Evolutionary conservation across 2,113 vertebrate genomes (phyloP), one percentile per base, ranked within the genome.

Genomic region (Verasper variegatus): DNA sequence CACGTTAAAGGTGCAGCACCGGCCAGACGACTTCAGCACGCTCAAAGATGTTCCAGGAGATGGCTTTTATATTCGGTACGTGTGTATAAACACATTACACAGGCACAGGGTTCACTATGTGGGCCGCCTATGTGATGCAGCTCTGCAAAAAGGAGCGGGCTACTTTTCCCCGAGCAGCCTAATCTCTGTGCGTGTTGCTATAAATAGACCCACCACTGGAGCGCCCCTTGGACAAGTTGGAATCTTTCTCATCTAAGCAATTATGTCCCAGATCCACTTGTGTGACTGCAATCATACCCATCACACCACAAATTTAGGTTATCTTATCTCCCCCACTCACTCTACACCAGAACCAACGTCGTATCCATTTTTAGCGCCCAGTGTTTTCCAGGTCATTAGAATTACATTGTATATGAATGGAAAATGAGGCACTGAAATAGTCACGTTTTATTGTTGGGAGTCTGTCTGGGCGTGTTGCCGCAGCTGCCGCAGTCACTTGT

Each of bases 61-160:
- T 86, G 96, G 97, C 81, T 99, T 99, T 95, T 99, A 97, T 81
- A 95, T 99, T 93, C 96, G 98, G 97, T 99, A 74, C 37, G 27
- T 45, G 27, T 21, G 15, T 58, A 42, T 61, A 26, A 20, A 65
- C 49, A 35, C 40, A 31, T 26, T 26, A 23, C 1, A 26, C 51
- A 15, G 4, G 8, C 51, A n/a, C 18, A 21, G 13, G 14, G 20
- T 54, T n/a, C 18, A n/a, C 18, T n/a, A 10, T 11, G 3, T 11
- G 3, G 51, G 17, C 3, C 20, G 7, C 7, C 47, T 51, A 4
- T 67, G 55, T 42, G 57, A 31, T 31, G 31, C 31, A 31, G 31
- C 31, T 31, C 59, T 60, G 26, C 62, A 10, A 81, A 47, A 14
- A 15, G 58, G 21, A 68, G 27, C 15, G 13, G 5, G 3, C 37